Evolutionary conservation across 92 coral and sea anemone species (phyloP).

Genomic region (Diadumene lineata): DNA sequence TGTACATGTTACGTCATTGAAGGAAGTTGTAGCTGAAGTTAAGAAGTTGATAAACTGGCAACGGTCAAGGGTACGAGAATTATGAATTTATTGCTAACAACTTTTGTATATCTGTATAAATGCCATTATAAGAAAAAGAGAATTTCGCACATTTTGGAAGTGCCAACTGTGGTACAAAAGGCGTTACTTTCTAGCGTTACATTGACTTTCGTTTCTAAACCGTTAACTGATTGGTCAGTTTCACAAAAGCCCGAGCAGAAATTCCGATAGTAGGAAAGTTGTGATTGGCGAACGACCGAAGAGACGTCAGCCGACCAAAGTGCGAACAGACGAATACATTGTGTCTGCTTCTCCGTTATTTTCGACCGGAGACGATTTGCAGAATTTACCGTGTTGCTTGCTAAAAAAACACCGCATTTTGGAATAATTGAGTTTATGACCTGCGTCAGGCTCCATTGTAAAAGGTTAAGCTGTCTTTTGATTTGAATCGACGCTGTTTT

Average conservation of each 20-base stretch:
- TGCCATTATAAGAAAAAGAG: background rate
- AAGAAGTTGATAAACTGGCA: background rate
- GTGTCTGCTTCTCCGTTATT: conserved; percentile 39
- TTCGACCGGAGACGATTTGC: conserved; percentile 31
- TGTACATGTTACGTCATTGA: background rate
- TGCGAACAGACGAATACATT: conserved; percentile 32
- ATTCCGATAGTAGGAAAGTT: conserved; percentile 11
- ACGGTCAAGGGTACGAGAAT: background rate
- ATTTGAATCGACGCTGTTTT: background rate
- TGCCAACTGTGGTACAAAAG: conserved; percentile 6
- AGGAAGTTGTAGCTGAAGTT: conserved; percentile 15
- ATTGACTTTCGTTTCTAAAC: conserved; percentile 4
- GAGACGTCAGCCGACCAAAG: conserved; percentile 43
- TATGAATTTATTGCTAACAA: background rate
- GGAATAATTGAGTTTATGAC: conserved; percentile 8
- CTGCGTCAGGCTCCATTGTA: conserved; percentile 6
- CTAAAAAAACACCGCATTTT: conserved; percentile 6
- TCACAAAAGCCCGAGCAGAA: conserved; percentile 13
- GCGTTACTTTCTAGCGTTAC: conserved; percentile 49
- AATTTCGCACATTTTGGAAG: background rate
- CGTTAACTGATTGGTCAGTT: conserved; percentile 12
- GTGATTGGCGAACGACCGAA: conserved; percentile 29
- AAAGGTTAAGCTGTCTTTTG: conserved; percentile 11
- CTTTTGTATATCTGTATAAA: background rate
- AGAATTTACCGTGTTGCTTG: conserved; percentile 30